These are phyloP conservation scores for Dimorphilus gyrociliatus DNA, from an alignment of 2,888 invertebrate species.

Conservation along the genomic window DNA sequence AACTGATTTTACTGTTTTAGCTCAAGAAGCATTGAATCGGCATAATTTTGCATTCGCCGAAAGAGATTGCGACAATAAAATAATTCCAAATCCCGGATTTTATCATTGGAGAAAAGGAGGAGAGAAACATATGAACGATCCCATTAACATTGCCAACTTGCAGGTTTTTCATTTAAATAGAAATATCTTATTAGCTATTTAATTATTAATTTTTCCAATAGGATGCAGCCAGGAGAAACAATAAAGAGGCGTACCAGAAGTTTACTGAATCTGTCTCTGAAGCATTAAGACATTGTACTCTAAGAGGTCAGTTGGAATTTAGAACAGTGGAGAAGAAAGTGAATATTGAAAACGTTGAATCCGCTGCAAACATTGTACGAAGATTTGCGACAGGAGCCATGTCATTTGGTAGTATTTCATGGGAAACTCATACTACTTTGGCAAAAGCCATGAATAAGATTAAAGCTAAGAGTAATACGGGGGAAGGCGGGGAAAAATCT, in stretches of 20 bases:
- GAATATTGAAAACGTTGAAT: conserved; percentile 71
- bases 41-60: conserved; percentile 59
- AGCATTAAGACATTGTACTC: conserved; percentile 64
- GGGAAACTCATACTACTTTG: conserved; percentile 84
- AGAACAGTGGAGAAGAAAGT: conserved; percentile 60
- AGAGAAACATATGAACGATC: conserved; percentile 94
- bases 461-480: conserved; percentile 94
- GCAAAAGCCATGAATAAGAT: conserved; percentile 95
- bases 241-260: conserved; percentile 62
- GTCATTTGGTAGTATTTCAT: conserved; percentile 90
- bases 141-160: conserved; percentile 58
- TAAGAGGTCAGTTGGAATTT: conserved; percentile 81
- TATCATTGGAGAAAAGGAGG: conserved; percentile 93
- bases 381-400: conserved; percentile 83
- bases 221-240: conserved; percentile 72
- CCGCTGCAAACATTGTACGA: conserved; percentile 85
- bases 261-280: conserved; percentile 69
- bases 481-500: conserved; percentile 69
- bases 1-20: conserved; percentile 70
- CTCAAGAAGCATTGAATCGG: conserved; percentile 51
- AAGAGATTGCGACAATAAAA: conserved; percentile 51
- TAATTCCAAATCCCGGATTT: conserved; percentile 70
- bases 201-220: no score
- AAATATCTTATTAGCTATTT: conserved; percentile 3
- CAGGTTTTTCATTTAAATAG: conserved; percentile 44